phyloP scores from a whole-genome alignment of 2,888 invertebrate genomes.

The Unio pictorum region DNA sequence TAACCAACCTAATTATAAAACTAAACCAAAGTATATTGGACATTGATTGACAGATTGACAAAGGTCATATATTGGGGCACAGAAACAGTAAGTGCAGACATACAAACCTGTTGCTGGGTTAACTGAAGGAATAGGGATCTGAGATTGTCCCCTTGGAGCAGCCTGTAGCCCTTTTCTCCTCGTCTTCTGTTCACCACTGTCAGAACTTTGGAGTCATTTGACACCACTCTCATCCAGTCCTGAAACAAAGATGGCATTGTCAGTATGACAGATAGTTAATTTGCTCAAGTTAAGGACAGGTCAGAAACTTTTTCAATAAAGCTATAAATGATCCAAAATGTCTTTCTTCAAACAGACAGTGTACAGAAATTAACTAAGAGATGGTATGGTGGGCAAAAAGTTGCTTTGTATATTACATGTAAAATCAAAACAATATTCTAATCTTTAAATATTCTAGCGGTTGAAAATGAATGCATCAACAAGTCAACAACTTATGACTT shows the following conservation, averaged over 20 bases:
- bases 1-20: neutral
- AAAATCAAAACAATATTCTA: too few species aligned
- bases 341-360: too few species aligned
- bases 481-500: too few species aligned
- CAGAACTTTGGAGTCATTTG: slow-evolving; percentile 64
- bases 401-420: too few species aligned
- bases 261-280: too few species aligned
- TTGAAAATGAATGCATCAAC: too few species aligned
- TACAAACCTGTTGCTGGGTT: slow-evolving; percentile 56
- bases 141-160: slow-evolving; percentile 67
- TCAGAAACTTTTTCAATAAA: too few species aligned
- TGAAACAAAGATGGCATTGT: slow-evolving; percentile 19
- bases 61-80: neutral
- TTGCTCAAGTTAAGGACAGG: too few species aligned
- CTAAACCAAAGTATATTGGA: neutral
- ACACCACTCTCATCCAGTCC: slow-evolving; percentile 67
- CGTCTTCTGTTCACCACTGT: slow-evolving; percentile 62
- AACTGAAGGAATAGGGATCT: slow-evolving; percentile 53
- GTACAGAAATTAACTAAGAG: too few species aligned
- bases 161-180: slow-evolving; percentile 65
- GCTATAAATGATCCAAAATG: too few species aligned
- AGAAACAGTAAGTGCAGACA: neutral
- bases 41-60: neutral
- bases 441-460: too few species aligned
- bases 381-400: too few species aligned